These are phyloP conservation scores for Nothobranchius furzeri DNA, from an alignment of 2,113 vertebrate species.

Conservation along the genomic window DNA sequence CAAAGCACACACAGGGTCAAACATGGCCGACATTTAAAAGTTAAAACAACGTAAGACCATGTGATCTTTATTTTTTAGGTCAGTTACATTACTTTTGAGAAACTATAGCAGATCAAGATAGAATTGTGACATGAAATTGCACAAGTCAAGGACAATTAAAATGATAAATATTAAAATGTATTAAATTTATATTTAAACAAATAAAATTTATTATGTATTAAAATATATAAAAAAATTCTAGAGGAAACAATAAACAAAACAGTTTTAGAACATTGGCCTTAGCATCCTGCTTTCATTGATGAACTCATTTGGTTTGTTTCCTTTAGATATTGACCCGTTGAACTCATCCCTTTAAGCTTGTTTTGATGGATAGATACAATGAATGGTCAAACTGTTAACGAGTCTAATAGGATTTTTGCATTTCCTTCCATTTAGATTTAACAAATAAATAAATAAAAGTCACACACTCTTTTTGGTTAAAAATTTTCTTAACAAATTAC, in stretches of 20 bases:
- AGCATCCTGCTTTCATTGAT: neutral
- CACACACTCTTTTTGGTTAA: conserved; percentile 9
- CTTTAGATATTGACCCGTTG: neutral
- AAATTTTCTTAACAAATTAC: conserved; percentile 26
- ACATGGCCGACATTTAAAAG: too few relatives aligned
- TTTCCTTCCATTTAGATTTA: conserved; percentile 27
- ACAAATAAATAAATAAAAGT: conserved; percentile 10
- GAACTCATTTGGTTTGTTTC: conserved; percentile 3
- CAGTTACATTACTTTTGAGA: too few relatives aligned
- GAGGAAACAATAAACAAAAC: neutral
- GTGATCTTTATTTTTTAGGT: too few relatives aligned
- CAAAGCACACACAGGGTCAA: too few relatives aligned
- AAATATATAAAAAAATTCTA: too few relatives aligned
- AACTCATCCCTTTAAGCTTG: conserved; percentile 4
- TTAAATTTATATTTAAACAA: too few relatives aligned
- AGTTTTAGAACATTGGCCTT: neutral
- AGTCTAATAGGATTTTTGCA: conserved; percentile 22
- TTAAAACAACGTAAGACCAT: too few relatives aligned
- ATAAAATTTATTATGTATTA: too few relatives aligned
- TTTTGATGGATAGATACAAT: neutral
- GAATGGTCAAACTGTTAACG: conserved; percentile 18
- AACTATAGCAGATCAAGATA: too few relatives aligned
- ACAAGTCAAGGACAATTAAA: too few relatives aligned
- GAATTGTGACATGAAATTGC: too few relatives aligned
- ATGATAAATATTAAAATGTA: too few relatives aligned